Base-by-base conservation (phyloP, 2,888 invertebrate genomes). In the Bombylius discolor region DNA sequence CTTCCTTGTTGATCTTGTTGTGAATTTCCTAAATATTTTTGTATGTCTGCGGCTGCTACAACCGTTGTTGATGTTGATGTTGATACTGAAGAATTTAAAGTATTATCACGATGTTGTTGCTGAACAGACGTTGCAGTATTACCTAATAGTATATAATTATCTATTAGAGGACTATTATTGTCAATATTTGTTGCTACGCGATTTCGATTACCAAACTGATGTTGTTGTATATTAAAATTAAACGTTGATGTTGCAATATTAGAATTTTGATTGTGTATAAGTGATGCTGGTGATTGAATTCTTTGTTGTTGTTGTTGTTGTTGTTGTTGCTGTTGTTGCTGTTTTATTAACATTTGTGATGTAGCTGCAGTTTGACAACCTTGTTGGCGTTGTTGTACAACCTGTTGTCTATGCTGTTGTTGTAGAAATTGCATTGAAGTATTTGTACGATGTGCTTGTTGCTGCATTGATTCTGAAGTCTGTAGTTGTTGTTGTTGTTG, bases 31-130 rank as follows among this genome's bases (percentile, higher is more conserved):
- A 32, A 59, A 57, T 59, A 61, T 58, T 55, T 62, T 58, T 23
- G 56, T 59, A 57, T 58, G 53, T 44, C 59, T 51, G 48, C 52
- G 13, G 53, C 66, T 66, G 49, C 70, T 76, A 67, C 0, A 58
- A 55, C 33, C 67, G 67, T 59, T 68, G 70, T 52, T 69, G 67
- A 39, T 69, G 68, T 48, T 66, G 68, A 23, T 68, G 64, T 51
- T 70, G 64, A 45, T 70, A 68, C 53, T 71, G 71, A 42, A 67
- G 66, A 48, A 57, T 49, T 31, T 54, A 57, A 51, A 60, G 58
- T 48, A 60, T 51, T 51, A 55, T 56, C 59, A 8, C 11, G 39
- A 8, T 42, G 39, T 11, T 42, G 39, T 11, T 42, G 39, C 11
- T 42, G 39, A 36, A 8, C 34, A 6, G 7, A 34, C 6, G 39